Percentiles rank a stretch among this genome's conserved stretches.
Conservation (phyloP, 2,797 vertebrate genomes). For the Fundulus diaphanus region DNA sequence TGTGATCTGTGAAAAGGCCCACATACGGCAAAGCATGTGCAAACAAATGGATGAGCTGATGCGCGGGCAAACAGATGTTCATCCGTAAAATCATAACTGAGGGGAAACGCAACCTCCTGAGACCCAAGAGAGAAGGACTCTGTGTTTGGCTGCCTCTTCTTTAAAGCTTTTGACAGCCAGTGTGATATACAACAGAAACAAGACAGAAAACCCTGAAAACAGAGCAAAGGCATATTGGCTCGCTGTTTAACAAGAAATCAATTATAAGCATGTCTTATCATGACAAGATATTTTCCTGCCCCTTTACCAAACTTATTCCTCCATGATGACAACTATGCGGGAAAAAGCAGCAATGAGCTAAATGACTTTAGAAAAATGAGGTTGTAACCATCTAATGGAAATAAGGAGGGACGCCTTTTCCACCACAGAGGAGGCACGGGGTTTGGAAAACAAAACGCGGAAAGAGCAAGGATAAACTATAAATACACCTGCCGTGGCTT, state of each 20-base stretch:
- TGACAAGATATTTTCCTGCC: conserved; percentile 7
- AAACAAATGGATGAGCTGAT: conserved; percentile 40
- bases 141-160: conserved; percentile 26
- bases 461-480: conserved; percentile 48
- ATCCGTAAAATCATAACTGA: conserved; percentile 32
- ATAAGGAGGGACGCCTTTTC: conserved; percentile 15
- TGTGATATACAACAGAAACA: conserved; percentile 23
- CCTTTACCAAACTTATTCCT: conserved; percentile 10
- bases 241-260: conserved; percentile 24
- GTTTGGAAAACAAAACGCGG: conserved; percentile 10
- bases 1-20: conserved; percentile 35
- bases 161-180: conserved; percentile 18
- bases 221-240: conserved; percentile 21
- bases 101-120: conserved; percentile 14
- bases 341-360: conserved; percentile 45
- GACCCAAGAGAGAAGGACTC: conserved; percentile 17
- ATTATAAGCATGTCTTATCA: conserved; percentile 35
- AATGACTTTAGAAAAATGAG: conserved; percentile 34
- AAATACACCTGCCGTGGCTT: conserved; percentile 44
- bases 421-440: conserved; percentile 11
- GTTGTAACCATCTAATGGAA: conserved; percentile 15
- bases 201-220: conserved; percentile 10
- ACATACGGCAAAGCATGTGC: conserved; percentile 6
- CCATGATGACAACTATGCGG: conserved; percentile 16
- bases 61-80: conserved; percentile 51